Base-by-base conservation (phyloP, 2,888 invertebrate genomes). In the Pyrrhosoma nymphula region DNA sequence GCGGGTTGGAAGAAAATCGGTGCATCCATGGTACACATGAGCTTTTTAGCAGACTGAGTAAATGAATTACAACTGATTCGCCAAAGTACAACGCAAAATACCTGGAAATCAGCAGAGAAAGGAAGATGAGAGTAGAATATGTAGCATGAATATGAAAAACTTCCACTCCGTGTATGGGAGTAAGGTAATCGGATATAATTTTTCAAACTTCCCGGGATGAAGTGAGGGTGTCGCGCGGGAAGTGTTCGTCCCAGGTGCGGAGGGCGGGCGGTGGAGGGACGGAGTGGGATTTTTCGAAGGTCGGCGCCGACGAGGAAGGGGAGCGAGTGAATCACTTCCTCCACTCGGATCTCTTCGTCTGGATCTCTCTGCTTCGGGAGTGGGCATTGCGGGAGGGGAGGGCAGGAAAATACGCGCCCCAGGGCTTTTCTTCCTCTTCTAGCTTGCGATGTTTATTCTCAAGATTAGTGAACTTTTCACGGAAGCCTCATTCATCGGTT, bases 381-480 rank as follows among this genome's bases (percentile, higher is more conserved):
- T n/a, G 20, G 69, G 3, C 8, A n/a, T 6, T 14, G 20, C n/a
- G 6, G n/a, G n/a, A 1, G 69, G 6, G 14, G 82, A 30, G 35
- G 14, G 35, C 18, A 30, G 35, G 82, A 35, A 82, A 82, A 35
- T 35, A 35, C 82, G 82, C 35, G 35, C 35, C 82, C 30, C 14
- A 30, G 82, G 35, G 82, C 82, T 30, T 35, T 35, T 82, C 18
- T 16, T 30, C 75, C 75, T n/a, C 75, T 12, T 30, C 26, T 16
- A 18, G 30, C 23, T 82, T 14, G 82, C 14, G 14, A 30, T 82
- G 82, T 82, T 30, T 82, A 82, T 82, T 82, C 82, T 18, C 16
- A n/a, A 82, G 82, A 82, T 82, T 82, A 82, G 35, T 35, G 82
- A 82, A 82, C 82, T 82, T 82, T 35, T 18, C 82, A n/a, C 82